Conservation (phyloP, 2,113 vertebrate species). For the Rhombomys opimus region DNA sequence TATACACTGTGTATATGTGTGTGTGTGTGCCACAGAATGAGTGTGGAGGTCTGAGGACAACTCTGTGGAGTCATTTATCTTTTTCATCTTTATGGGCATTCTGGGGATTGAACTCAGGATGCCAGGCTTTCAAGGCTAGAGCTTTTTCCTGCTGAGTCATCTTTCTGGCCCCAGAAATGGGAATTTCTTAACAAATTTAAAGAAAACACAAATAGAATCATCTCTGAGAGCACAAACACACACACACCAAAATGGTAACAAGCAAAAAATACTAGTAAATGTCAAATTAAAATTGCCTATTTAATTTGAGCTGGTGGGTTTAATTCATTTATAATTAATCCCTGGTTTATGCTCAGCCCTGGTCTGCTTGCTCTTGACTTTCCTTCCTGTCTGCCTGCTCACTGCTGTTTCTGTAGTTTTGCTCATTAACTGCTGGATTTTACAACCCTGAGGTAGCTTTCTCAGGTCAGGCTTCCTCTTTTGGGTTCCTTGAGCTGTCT, state of each 20-base stretch:
- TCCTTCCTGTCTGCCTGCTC: constrained; percentile 24
- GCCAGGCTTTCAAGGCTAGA: neutral
- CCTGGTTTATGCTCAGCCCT: constrained; percentile 63
- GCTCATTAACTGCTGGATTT: constrained; percentile 43
- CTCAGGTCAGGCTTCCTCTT: neutral
- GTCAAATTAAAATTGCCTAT: constrained; percentile 58
- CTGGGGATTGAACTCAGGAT: neutral
- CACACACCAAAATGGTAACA: constrained; percentile 2
- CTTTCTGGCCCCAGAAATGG: neutral
- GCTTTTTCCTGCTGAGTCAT: neutral
- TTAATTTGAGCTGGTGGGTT: constrained; percentile 64
- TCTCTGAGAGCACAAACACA: neutral
- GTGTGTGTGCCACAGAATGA: neutral
- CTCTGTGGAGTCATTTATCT: neutral
- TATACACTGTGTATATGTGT: neutral
- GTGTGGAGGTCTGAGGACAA: neutral
- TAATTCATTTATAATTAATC: constrained; percentile 74
- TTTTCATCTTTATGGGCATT: neutral
- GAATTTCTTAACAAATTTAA: constrained; percentile 29
- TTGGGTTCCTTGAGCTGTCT: neutral
- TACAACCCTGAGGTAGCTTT: neutral
- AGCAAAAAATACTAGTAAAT: constrained; percentile 37
- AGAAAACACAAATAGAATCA: constrained; percentile 40
- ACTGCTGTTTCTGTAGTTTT: neutral
- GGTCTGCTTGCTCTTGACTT: constrained; percentile 47